These are phyloP conservation scores for Bombus vancouverensis DNA, from an alignment of 1,140 invertebrate species.

Conservation along the genomic window DNA sequence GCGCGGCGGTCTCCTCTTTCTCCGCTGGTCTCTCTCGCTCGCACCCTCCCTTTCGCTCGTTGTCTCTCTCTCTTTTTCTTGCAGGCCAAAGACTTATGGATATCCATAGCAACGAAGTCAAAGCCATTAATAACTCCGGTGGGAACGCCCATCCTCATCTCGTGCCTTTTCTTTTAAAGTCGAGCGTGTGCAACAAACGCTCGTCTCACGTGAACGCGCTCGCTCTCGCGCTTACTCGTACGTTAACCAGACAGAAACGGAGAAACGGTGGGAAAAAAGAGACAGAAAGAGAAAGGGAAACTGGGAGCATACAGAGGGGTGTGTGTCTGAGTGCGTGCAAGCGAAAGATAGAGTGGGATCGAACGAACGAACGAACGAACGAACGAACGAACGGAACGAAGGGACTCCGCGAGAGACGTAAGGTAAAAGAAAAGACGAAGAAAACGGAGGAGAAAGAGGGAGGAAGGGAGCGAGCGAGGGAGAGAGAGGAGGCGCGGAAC, in stretches of 20 bases:
- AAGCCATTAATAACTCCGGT: constrained; percentile 83
- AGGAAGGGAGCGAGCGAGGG: constrained; percentile 11
- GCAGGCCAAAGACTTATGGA: constrained; percentile 82
- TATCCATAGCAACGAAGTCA: constrained; percentile 83
- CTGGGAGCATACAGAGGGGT: constrained; percentile 28
- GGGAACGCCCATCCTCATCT: constrained; percentile 82
- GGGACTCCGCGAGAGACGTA: constrained; percentile 31
- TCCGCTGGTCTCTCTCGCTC: constrained; percentile 33
- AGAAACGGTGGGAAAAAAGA: constrained; percentile 12
- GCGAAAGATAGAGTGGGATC: constrained; percentile 31
- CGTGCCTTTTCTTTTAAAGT: constrained; percentile 83
- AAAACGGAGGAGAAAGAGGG: background rate
- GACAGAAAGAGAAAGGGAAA: constrained; percentile 10
- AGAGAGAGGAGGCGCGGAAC: constrained; percentile 67
- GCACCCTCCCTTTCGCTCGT: constrained; percentile 34
- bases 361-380: constrained; percentile 4
- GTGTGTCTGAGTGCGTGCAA: constrained; percentile 22
- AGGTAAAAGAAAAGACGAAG: constrained; percentile 5
- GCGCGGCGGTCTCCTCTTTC: constrained; percentile 50
- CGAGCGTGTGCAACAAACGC: constrained; percentile 75
- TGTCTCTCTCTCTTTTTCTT: constrained; percentile 56
- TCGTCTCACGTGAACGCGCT: constrained; percentile 67
- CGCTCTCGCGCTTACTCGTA: constrained; percentile 36
- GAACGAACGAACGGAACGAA: constrained; percentile 24
- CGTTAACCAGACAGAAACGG: constrained; percentile 26